phyloP scores from a whole-genome alignment of 1,140 invertebrate species.

The Danaus plexippus region DNA sequence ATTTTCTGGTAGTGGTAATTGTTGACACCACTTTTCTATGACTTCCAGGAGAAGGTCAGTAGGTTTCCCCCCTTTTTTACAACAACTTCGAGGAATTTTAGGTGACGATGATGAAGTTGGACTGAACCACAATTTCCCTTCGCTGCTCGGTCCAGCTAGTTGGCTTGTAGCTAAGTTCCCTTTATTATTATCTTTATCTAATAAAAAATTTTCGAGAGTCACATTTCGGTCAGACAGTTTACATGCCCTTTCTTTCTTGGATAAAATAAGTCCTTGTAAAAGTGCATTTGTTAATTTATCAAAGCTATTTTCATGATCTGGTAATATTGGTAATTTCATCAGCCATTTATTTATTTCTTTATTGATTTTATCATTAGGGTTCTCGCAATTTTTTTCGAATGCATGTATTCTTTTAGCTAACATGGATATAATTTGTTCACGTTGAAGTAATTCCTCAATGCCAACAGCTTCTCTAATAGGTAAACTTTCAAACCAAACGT shows the following conservation, averaged over 20 bases:
- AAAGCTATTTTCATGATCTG: conserved; percentile 19
- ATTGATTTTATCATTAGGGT: conserved; percentile 23
- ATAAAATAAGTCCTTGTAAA: conserved; percentile 22
- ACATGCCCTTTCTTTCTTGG: conserved; percentile 24
- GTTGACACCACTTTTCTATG: conserved; percentile 34
- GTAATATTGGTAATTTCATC: conserved; percentile 27
- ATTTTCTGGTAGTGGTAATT: conserved; percentile 22
- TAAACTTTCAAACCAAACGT: conserved; percentile 36
- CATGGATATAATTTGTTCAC: conserved; percentile 36
- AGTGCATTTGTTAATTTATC: conserved; percentile 26
- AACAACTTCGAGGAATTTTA: conserved; percentile 5
- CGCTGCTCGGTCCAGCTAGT: conserved; percentile 20
- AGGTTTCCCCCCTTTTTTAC: conserved; percentile 12
- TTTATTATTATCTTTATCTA: background rate
- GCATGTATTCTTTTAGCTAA: conserved; percentile 32
- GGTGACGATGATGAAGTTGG: conserved; percentile 2
- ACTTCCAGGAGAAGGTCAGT: conserved; percentile 29
- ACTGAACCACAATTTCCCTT: conserved; percentile 3
- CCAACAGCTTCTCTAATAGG: conserved; percentile 23
- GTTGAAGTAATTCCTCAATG: conserved; percentile 24
- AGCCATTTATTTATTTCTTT: conserved; percentile 39
- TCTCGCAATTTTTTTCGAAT: conserved; percentile 27
- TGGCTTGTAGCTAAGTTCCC: conserved; percentile 18
- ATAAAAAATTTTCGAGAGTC: conserved; percentile 1
- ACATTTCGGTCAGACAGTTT: conserved; percentile 1